Conservation (phyloP, 2,113 vertebrate species). For the Erythrolamprus reginae region DNA sequence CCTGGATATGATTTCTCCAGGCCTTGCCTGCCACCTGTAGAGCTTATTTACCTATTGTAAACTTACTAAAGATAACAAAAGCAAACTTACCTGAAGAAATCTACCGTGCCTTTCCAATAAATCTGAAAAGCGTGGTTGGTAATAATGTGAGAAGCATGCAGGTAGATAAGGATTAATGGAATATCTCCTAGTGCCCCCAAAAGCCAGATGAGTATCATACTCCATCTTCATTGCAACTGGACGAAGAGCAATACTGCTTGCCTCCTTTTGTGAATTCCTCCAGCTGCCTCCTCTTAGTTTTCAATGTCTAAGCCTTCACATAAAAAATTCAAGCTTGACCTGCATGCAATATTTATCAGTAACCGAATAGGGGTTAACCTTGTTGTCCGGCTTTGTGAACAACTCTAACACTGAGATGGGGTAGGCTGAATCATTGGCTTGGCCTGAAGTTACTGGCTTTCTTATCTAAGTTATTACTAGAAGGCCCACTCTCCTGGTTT, state of each 20-base stretch:
- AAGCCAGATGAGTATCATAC: not conserved
- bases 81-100: not conserved
- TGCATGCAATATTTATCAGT: constrained; percentile 2
- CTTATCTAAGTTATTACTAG: not conserved
- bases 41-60: not conserved
- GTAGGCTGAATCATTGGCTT: not conserved
- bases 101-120: too few species aligned
- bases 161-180: not conserved
- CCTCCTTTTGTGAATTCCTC: not conserved
- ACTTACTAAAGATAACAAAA: not conserved
- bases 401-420: not conserved
- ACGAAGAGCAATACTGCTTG: not conserved
- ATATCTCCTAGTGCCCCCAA: not conserved
- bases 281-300: too few species aligned
- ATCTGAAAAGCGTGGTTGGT: not conserved
- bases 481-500: not conserved
- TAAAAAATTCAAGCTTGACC: constrained; percentile 30
- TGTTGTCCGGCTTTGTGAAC: not conserved
- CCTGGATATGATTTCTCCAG: not conserved
- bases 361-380: not conserved
- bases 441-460: not conserved
- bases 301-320: not conserved
- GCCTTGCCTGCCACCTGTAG: not conserved
- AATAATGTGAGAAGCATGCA: not conserved
- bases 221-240: not conserved